These are phyloP conservation scores for Rhinogobius similis DNA, from an alignment of 2,113 vertebrate species.

Conservation along the genomic window DNA sequence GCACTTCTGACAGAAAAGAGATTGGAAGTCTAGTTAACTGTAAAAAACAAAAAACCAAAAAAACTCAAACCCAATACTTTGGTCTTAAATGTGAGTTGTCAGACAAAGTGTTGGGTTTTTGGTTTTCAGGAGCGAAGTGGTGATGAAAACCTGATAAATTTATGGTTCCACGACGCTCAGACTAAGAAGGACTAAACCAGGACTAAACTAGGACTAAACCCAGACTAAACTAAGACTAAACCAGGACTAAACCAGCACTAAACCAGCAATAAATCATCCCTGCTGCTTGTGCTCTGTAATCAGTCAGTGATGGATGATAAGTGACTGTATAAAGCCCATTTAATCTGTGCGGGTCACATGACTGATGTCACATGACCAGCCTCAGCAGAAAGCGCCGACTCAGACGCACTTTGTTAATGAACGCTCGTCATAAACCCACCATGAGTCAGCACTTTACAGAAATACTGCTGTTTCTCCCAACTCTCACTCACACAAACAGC, in stretches of 20 bases:
- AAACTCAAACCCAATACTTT: too few species aligned
- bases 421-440: not conserved
- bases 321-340: conserved; percentile 1
- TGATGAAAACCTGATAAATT: not conserved
- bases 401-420: conserved; percentile 6
- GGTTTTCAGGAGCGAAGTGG: not conserved
- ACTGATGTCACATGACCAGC: not conserved
- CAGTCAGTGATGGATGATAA: conserved; percentile 1
- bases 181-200: not conserved
- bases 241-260: not conserved
- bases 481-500: not conserved
- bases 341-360: not conserved
- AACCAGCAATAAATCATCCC: not conserved
- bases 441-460: not conserved
- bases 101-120: too few species aligned
- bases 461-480: conserved; percentile 2
- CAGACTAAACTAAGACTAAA: not conserved
- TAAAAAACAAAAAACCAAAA: too few species aligned
- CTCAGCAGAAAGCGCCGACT: conserved; percentile 3
- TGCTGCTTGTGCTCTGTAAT: not conserved
- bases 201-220: not conserved
- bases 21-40: too few species aligned
- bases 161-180: not conserved
- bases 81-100: not conserved
- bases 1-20: not conserved